Evolutionary conservation across 1,140 invertebrate genomes (phyloP).

Genomic region (Thalassaphorura encarpata): DNA sequence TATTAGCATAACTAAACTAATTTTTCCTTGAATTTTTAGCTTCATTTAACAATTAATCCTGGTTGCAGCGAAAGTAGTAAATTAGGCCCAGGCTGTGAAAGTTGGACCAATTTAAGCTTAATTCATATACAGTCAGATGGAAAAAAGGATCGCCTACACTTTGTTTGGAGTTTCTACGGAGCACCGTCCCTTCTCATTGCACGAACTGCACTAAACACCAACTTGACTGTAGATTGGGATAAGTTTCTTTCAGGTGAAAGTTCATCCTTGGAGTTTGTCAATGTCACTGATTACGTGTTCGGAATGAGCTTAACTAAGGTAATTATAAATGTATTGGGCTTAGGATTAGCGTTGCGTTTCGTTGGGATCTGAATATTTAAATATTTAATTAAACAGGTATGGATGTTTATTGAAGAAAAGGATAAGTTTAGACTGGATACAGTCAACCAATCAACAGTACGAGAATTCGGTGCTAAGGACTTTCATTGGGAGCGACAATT

Average conservation of each 20-base stretch:
- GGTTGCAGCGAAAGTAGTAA: no score
- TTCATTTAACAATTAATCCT: no score
- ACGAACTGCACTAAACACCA: constrained; percentile 11
- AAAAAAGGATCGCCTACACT: constrained; percentile 21
- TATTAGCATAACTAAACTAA: no score
- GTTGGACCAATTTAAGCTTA: constrained; percentile 10
- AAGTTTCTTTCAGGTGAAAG: not conserved
- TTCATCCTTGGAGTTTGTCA: no score
- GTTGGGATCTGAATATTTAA: not conserved
- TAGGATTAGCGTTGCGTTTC: not conserved
- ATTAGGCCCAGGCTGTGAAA: not conserved
- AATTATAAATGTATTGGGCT: not conserved
- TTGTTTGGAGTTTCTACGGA: constrained; percentile 28
- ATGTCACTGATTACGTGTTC: constrained; percentile 15
- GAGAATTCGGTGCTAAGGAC: constrained; percentile 15
- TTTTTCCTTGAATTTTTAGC: no score
- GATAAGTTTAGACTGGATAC: constrained; percentile 16
- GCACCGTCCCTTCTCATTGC: constrained; percentile 23
- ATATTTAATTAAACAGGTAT: constrained; percentile 10
- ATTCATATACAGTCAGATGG: constrained; percentile 28
- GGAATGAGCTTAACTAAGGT: constrained; percentile 22
- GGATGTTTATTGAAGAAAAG: constrained; percentile 22
- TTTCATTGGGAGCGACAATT: constrained; percentile 24
- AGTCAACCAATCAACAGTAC: constrained; percentile 20
- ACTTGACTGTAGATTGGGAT: constrained; percentile 19